A percentile compares a stretch with the other conserved stretches of the same genome.
Conservation (phyloP, 2,113 vertebrate species). For the Xiphophorus couchianus region DNA sequence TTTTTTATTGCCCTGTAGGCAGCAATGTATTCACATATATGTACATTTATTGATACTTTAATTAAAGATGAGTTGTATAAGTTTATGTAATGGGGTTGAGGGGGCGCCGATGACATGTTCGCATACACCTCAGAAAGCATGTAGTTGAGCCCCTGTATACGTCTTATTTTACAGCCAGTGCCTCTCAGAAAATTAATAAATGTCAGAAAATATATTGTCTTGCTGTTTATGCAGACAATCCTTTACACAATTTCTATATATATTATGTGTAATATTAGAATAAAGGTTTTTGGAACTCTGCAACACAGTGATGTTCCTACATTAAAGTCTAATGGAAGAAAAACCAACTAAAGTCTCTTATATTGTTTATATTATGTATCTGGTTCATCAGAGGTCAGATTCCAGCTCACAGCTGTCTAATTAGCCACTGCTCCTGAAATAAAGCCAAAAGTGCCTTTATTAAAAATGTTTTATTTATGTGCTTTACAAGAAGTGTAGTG, state of each 20-base stretch:
- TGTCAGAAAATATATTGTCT: neutral
- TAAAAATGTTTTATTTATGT: slow-evolving; percentile 19
- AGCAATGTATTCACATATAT: too few relatives aligned
- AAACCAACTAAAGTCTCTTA: neutral
- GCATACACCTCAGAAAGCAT: too few relatives aligned
- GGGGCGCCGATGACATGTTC: too few relatives aligned
- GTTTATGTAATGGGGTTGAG: too few relatives aligned
- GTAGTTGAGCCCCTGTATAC: too few relatives aligned
- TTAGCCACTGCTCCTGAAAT: slow-evolving; percentile 30
- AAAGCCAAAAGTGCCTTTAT: slow-evolving; percentile 11
- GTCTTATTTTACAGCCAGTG: neutral
- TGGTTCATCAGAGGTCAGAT: slow-evolving; percentile 32
- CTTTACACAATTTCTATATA: neutral
- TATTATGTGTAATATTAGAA: neutral
- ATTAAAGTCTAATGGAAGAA: slow-evolving; percentile 5
- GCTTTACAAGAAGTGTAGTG: neutral
- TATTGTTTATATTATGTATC: slow-evolving; percentile 8
- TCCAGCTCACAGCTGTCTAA: slow-evolving; percentile 29
- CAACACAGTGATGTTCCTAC: neutral
- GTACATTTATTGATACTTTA: too few relatives aligned
- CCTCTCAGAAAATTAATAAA: neutral
- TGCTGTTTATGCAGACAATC: neutral
- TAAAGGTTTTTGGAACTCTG: neutral
- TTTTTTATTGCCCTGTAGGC: too few relatives aligned
- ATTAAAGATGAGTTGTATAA: too few relatives aligned